Evolutionary conservation across 2,113 vertebrate species (phyloP).

Genomic region (Perccottus glenii): DNA sequence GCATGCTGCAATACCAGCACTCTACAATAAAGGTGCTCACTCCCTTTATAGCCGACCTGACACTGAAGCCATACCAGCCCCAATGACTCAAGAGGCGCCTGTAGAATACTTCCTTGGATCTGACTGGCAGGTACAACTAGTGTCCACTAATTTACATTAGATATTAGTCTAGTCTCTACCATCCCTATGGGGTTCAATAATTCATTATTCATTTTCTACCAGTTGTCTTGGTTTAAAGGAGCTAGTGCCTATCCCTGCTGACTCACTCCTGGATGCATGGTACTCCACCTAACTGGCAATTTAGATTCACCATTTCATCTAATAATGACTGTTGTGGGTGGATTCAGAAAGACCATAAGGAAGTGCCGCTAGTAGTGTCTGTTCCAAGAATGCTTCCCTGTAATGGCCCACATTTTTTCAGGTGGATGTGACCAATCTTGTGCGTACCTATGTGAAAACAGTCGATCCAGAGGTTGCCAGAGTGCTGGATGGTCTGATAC

Average conservation of each 20-base stretch:
- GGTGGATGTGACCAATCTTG: slow-evolving; percentile 89
- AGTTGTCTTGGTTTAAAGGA: too few relatives aligned
- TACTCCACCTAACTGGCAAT: too few relatives aligned
- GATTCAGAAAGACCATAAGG: too few relatives aligned
- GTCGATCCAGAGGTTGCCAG: slow-evolving; percentile 83
- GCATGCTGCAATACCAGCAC: slow-evolving; percentile 92
- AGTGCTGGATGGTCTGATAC: slow-evolving; percentile 81
- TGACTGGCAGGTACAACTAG: slow-evolving; percentile 84
- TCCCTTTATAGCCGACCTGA: slow-evolving; percentile 82
- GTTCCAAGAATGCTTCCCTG: too few relatives aligned
- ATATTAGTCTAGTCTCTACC: too few relatives aligned
- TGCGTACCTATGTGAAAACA: slow-evolving; percentile 86
- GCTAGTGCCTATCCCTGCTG: too few relatives aligned
- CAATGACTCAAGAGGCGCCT: slow-evolving; percentile 48
- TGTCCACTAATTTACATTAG: background rate
- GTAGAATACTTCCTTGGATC: slow-evolving; percentile 84
- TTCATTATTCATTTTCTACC: too few relatives aligned
- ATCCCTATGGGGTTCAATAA: too few relatives aligned
- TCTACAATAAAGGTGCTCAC: slow-evolving; percentile 87
- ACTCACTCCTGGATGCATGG: too few relatives aligned
- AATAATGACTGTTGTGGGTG: too few relatives aligned
- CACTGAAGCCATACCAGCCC: slow-evolving; percentile 27
- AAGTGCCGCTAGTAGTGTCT: too few relatives aligned
- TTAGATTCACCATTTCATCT: too few relatives aligned
- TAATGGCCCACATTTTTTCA: slow-evolving; percentile 5